Conservation (phyloP, 2,888 invertebrate genomes). For the Hemaris fuciformis region DNA sequence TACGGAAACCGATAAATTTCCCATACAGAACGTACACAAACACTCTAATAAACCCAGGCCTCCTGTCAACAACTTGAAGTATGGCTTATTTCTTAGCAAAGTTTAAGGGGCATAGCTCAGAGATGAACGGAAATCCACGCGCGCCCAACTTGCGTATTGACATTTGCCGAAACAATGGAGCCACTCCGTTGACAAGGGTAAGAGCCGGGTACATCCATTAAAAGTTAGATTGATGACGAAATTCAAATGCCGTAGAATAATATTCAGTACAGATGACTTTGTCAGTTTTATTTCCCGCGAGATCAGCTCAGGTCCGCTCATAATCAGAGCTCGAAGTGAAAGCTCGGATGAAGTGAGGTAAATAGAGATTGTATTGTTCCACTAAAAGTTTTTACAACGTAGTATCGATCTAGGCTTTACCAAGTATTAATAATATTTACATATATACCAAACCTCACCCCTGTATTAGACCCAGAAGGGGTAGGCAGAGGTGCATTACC, state of each 20-base stretch:
- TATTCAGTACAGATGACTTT: neutral
- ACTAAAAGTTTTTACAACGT: no score
- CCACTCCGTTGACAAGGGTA: slow-evolving; percentile 41
- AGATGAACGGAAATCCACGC: neutral
- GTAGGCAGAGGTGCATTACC: no score
- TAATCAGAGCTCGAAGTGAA: neutral
- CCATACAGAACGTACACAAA: no score
- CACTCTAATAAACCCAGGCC: neutral
- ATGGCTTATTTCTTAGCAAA: neutral
- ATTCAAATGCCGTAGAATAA: slow-evolving; percentile 41
- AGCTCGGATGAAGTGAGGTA: neutral
- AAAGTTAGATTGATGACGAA: slow-evolving; percentile 51
- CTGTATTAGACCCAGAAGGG: no score
- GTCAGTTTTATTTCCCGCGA: slow-evolving; percentile 3
- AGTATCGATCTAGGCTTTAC: no score
- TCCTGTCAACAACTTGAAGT: neutral
- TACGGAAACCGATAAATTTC: neutral
- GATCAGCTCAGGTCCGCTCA: neutral
- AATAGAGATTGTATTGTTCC: no score
- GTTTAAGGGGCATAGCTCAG: neutral
- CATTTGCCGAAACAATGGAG: slow-evolving; percentile 32
- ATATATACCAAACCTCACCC: no score
- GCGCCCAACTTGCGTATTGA: slow-evolving; percentile 27
- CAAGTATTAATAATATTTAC: no score
- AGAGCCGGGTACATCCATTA: slow-evolving; percentile 34